These are phyloP conservation scores for Tyrophagus putrescentiae DNA, from an alignment of 1,140 invertebrate genomes.

Conservation along the genomic window DNA sequence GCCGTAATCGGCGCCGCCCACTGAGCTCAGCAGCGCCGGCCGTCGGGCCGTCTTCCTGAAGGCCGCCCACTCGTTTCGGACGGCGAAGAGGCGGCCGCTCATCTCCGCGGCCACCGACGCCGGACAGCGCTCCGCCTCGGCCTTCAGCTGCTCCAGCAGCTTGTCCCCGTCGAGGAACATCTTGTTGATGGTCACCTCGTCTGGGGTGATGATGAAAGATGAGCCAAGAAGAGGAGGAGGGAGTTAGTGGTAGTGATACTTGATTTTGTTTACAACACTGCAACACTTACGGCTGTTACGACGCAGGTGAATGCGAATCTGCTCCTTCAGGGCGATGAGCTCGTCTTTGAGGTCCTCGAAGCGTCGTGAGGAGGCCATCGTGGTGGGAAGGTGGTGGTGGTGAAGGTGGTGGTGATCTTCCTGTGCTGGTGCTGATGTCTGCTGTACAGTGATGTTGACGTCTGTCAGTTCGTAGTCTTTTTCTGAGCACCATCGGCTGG, in stretches of 20 bases:
- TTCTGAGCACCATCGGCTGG: too few relatives aligned
- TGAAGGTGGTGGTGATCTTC: too few relatives aligned
- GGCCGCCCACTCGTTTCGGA: slow-evolving; percentile 16
- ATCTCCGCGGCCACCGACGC: slow-evolving; percentile 12
- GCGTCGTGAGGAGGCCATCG: slow-evolving; percentile 20
- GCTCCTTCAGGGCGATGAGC: slow-evolving; percentile 13
- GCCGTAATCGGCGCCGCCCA: neutral
- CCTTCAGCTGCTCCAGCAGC: slow-evolving; percentile 7
- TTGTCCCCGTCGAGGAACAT: slow-evolving; percentile 19
- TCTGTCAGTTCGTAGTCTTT: too few relatives aligned
- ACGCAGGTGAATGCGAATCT: slow-evolving; percentile 10
- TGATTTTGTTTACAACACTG: neutral
- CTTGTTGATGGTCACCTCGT: slow-evolving; percentile 16
- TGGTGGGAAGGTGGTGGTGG: too few relatives aligned
- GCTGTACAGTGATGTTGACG: too few relatives aligned
- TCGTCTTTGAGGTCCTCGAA: slow-evolving; percentile 24
- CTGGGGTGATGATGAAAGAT: slow-evolving; percentile 13
- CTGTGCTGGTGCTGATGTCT: too few relatives aligned
- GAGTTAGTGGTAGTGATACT: neutral
- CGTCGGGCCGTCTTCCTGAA: slow-evolving; percentile 9
- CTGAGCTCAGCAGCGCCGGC: neutral
- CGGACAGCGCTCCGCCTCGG: slow-evolving; percentile 14
- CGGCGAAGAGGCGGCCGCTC: neutral
- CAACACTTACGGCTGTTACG: slow-evolving; percentile 20
- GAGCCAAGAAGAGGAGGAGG: neutral